Conservation (phyloP, 1,140 invertebrate genomes). For the Drosophila sturtevanti region DNA sequence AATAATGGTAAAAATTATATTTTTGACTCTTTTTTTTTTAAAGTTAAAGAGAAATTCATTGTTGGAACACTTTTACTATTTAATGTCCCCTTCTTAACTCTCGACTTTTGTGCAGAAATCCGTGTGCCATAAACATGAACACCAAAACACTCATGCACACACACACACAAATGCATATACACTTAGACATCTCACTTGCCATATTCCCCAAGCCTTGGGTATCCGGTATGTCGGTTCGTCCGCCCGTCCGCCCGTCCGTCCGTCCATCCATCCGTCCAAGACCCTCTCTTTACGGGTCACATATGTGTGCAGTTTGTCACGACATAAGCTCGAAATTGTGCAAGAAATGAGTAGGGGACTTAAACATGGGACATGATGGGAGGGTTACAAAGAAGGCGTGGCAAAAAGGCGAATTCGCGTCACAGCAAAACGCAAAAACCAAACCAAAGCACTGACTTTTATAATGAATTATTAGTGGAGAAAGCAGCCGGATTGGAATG, state of each 20-base stretch:
- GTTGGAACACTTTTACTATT: slow-evolving; percentile 41
- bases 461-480: slow-evolving; percentile 80
- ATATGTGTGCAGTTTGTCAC: slow-evolving; percentile 80
- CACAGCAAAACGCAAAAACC: slow-evolving; percentile 78
- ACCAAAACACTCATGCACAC: slow-evolving; percentile 32
- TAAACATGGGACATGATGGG: not conserved
- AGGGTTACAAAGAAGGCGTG: not conserved
- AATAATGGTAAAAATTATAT: too few relatives aligned
- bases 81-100: slow-evolving; percentile 32
- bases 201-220: slow-evolving; percentile 12
- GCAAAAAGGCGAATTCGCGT: slow-evolving; percentile 64
- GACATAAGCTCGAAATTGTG: slow-evolving; percentile 68
- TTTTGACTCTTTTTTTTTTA: too few relatives aligned
- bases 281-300: slow-evolving; percentile 42
- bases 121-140: slow-evolving; percentile 69
- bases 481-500: slow-evolving; percentile 8
- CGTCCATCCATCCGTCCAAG: not conserved
- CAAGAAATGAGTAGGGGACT: not conserved
- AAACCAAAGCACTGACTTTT: slow-evolving; percentile 79
- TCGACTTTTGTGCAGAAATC: slow-evolving; percentile 69
- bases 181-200: slow-evolving; percentile 26
- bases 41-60: slow-evolving; percentile 44
- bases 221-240: not conserved
- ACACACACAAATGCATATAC: not conserved
- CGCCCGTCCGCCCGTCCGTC: not conserved